Percentiles rank a stretch among this genome's conserved stretches.
phyloP scores from a whole-genome alignment of 2,888 invertebrate genomes.

The Caenorhabditis wallacei region DNA sequence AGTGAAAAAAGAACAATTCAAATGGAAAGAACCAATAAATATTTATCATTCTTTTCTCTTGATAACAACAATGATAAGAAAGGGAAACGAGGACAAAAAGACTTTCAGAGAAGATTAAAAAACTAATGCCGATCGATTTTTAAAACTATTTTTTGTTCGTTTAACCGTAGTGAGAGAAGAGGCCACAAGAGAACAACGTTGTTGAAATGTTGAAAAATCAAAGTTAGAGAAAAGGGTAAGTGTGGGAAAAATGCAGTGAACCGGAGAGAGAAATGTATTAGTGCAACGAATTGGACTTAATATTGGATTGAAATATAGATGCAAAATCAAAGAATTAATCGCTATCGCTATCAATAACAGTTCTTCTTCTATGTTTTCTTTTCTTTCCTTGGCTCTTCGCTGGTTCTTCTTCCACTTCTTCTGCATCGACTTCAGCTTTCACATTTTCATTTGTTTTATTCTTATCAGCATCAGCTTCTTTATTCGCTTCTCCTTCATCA shows the following conservation, averaged over 20 bases:
- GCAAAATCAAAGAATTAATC: not conserved
- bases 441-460: not conserved
- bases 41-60: slow-evolving; percentile 12
- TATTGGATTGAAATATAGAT: not conserved
- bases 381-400: not conserved
- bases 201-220: not conserved
- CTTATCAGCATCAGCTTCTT: not conserved
- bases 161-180: not conserved
- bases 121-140: not conserved
- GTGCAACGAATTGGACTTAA: too few relatives aligned
- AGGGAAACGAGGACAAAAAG: slow-evolving; percentile 6
- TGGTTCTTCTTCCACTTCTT: too few relatives aligned
- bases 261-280: not conserved
- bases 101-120: slow-evolving; percentile 34
- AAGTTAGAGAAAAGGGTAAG: not conserved
- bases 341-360: not conserved
- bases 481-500: not conserved
- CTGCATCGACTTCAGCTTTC: not conserved
- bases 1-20: not conserved
- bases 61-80: slow-evolving; percentile 1
- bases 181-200: not conserved
- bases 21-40: slow-evolving; percentile 26
- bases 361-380: not conserved
- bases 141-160: not conserved
- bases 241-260: slow-evolving; percentile 7